A percentile compares a stretch with the other conserved stretches of the same genome.
phyloP scores from a whole-genome alignment of 2,888 invertebrate species.

The Beris chalybata region DNA sequence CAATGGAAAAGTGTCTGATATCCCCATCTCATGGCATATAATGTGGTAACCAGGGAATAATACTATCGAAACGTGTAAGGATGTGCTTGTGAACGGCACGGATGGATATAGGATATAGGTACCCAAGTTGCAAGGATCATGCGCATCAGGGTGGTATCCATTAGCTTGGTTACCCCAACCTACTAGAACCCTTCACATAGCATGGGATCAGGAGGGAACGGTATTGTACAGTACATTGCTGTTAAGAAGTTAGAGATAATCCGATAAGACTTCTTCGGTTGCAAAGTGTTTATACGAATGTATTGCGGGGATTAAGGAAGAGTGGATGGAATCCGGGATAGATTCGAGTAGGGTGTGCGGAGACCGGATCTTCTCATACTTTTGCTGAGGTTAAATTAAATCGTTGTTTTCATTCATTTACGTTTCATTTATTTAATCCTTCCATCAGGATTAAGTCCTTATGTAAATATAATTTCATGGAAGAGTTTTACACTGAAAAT shows the following conservation, averaged over 20 bases:
- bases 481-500: too few relatives aligned
- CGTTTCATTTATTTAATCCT: conserved; percentile 36
- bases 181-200: conserved; percentile 25
- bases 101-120: conserved; percentile 25
- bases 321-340: conserved; percentile 16
- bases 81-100: not conserved
- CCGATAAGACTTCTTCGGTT: conserved; percentile 34
- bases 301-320: conserved; percentile 30
- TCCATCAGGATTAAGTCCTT: conserved; percentile 33
- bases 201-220: not conserved
- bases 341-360: not conserved
- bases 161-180: conserved; percentile 31
- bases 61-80: conserved; percentile 16
- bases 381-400: conserved; percentile 32
- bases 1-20: conserved; percentile 23
- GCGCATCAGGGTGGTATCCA: conserved; percentile 31
- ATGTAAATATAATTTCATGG: conserved; percentile 29
- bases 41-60: conserved; percentile 29
- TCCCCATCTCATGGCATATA: conserved; percentile 31
- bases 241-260: conserved; percentile 31
- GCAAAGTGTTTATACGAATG: conserved; percentile 32
- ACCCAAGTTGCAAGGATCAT: conserved; percentile 29
- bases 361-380: conserved; percentile 1
- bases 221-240: conserved; percentile 14
- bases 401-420: conserved; percentile 34